These are phyloP conservation scores for Acropora yongei DNA, from an alignment of 64 coral and sea anemone genomes.

Conservation along the genomic window DNA sequence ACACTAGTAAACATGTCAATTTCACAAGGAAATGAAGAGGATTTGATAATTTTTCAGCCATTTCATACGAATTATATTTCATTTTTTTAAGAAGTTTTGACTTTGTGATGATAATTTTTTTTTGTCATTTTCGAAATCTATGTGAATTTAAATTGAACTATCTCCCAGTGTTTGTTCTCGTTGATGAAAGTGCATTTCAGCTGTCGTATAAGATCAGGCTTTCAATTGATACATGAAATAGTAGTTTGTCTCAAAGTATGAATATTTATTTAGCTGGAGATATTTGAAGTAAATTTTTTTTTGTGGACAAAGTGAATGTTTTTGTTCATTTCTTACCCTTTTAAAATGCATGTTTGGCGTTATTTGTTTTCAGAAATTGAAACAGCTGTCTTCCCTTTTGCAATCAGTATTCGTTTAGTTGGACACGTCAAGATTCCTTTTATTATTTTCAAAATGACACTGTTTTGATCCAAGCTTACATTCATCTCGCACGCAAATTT, in stretches of 20 bases:
- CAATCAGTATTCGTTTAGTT: too few species aligned
- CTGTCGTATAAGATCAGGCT: background rate
- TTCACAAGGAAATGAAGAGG: background rate
- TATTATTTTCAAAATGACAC: too few species aligned
- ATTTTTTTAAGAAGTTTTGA: background rate
- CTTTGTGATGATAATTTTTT: background rate
- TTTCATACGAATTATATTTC: background rate
- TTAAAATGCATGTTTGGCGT: background rate
- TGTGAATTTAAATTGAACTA: background rate
- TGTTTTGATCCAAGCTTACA: too few species aligned
- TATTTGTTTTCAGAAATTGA: too few species aligned
- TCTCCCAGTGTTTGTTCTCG: background rate
- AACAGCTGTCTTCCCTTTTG: too few species aligned
- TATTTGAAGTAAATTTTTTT: background rate
- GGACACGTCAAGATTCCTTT: too few species aligned
- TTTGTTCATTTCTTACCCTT: background rate
- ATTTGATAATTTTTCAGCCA: constrained; percentile 7
- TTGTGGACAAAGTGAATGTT: too few species aligned
- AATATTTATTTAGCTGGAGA: background rate
- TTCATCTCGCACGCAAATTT: too few species aligned
- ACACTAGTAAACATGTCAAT: too few species aligned
- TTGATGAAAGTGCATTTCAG: background rate
- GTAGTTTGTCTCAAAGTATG: too few species aligned
- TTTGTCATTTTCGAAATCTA: background rate
- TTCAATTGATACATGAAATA: background rate